Conservation (phyloP, 2,113 vertebrate genomes). For the Dipodomys stephensi region DNA sequence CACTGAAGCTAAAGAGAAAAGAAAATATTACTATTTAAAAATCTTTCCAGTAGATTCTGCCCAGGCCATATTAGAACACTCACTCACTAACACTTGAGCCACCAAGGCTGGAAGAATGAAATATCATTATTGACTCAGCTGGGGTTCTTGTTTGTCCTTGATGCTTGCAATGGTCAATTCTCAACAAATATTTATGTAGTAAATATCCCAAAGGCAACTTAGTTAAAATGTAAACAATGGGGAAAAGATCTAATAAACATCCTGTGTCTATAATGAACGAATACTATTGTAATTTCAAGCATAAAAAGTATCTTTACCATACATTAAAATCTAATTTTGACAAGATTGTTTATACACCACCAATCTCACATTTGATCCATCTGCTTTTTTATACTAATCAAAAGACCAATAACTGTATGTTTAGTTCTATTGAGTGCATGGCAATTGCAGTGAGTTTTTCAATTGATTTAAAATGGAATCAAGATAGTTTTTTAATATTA, state of each 20-base stretch:
- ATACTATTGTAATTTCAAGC: not conserved
- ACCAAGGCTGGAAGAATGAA: not conserved
- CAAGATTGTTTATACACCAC: not conserved
- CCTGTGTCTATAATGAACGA: slow-evolving; percentile 11
- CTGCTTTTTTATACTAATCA: slow-evolving; percentile 13
- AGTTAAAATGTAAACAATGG: slow-evolving; percentile 53
- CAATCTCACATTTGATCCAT: not conserved
- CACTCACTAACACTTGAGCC: not conserved
- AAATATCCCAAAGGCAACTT: slow-evolving; percentile 47
- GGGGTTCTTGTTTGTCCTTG: not conserved
- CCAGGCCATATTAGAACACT: not conserved
- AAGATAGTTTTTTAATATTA: not conserved
- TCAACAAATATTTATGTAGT: slow-evolving; percentile 57
- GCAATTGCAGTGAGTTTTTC: not conserved
- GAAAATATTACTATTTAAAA: not conserved
- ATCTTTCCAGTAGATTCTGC: not conserved
- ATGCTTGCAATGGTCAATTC: not conserved
- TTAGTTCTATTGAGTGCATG: not conserved
- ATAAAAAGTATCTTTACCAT: slow-evolving; percentile 3
- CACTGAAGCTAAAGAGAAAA: not conserved
- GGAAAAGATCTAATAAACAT: slow-evolving; percentile 50
- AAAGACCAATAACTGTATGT: not conserved
- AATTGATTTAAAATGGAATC: not conserved
- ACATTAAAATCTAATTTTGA: slow-evolving; percentile 2
- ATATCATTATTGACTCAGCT: not conserved